Conservation (phyloP, 2,797 vertebrate species). For the Pseudotriccus pelzelni region DNA sequence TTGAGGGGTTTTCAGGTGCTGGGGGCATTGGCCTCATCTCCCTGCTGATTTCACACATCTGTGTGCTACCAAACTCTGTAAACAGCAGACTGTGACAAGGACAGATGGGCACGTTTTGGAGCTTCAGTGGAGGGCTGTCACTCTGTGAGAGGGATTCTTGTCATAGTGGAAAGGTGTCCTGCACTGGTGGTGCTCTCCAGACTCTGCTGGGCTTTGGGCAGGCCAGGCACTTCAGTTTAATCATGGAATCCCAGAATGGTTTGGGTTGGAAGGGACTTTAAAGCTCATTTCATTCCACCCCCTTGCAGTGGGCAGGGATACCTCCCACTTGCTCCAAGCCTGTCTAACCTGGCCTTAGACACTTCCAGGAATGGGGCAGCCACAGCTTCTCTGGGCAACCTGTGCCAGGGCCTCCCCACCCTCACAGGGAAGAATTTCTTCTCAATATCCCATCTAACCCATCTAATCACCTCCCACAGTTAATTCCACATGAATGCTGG, state of each 20-base stretch:
- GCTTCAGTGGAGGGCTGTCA: not conserved
- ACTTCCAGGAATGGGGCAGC: not conserved
- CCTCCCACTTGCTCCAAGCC: not conserved
- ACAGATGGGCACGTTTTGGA: not conserved
- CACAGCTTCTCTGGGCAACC: not conserved
- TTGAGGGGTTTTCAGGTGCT: fast-evolving
- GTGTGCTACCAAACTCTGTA: fast-evolving
- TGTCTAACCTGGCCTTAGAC: fast-evolving
- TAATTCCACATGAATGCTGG: not conserved
- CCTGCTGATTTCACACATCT: not conserved
- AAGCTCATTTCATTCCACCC: not conserved
- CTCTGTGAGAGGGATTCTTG: not conserved
- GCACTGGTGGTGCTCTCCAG: not conserved
- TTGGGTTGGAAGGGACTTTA: not conserved
- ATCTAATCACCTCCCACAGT: not conserved
- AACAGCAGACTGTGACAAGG: fast-evolving
- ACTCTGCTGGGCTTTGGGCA: not conserved
- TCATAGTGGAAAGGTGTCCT: not conserved
- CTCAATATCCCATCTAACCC: fast-evolving
- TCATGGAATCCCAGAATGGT: not conserved
- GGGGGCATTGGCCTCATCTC: not conserved
- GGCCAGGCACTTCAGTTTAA: not conserved
- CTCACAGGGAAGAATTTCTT: not conserved
- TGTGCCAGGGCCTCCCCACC: not conserved
- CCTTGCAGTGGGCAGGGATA: not conserved